These are phyloP conservation scores for Rhizoglyphus robini DNA, from an alignment of 1,140 invertebrate genomes.

Conservation along the genomic window DNA sequence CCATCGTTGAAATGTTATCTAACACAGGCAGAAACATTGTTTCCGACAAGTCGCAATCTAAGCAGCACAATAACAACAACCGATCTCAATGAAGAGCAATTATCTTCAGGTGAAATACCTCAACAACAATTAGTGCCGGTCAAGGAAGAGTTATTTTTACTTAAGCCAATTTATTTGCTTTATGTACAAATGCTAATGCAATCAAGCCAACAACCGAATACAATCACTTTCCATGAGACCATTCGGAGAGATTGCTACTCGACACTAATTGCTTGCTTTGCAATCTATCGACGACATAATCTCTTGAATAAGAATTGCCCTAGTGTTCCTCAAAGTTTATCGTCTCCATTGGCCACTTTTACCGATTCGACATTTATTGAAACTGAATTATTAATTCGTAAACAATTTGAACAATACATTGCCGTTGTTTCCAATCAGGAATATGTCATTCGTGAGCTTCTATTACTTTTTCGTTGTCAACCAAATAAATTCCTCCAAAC, in stretches of 20 bases:
- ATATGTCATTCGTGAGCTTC: not conserved
- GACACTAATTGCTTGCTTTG: not conserved
- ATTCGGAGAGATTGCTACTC: not conserved
- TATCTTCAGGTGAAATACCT: not conserved
- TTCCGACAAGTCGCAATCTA: not conserved
- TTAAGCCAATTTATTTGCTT: not conserved
- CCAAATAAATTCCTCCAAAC: not conserved
- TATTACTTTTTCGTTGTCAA: not conserved
- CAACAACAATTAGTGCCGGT: not conserved
- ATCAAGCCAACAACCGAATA: not conserved
- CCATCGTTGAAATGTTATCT: not conserved
- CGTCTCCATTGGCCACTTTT: not conserved
- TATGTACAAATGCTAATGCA: not conserved
- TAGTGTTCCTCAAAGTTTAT: too few species aligned
- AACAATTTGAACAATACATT: not conserved
- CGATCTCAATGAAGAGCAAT: not conserved
- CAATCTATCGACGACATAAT: not conserved
- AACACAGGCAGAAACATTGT: not conserved
- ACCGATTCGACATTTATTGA: not conserved
- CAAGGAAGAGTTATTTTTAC: too few species aligned
- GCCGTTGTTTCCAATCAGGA: not conserved
- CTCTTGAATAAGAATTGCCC: too few species aligned
- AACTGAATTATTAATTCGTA: not conserved
- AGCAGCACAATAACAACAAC: not conserved
- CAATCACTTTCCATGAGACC: not conserved